These are phyloP conservation scores for Rhinichthys klamathensis DNA, from an alignment of 2,113 vertebrate species.

Conservation along the genomic window DNA sequence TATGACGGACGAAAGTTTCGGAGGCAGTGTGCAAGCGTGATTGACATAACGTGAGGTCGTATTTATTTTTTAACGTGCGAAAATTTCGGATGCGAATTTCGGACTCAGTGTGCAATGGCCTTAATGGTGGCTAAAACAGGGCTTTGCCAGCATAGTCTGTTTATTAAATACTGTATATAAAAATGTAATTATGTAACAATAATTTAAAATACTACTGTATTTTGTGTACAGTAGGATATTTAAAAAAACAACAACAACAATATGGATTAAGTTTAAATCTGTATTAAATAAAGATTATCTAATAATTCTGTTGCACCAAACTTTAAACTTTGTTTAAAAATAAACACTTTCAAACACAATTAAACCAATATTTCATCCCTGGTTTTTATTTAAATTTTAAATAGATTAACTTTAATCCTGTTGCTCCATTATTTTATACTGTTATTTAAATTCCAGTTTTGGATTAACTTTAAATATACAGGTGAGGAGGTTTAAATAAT, in stretches of 20 bases:
- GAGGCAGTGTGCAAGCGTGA: no score
- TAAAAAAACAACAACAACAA: no score
- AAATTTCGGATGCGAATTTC: no score
- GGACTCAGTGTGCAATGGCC: no score
- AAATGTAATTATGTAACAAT: not conserved
- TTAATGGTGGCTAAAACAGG: not conserved
- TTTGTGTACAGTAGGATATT: no score
- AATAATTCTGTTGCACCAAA: not conserved
- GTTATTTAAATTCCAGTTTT: not conserved
- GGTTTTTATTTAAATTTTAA: not conserved
- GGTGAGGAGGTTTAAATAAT: not conserved
- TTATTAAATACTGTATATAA: not conserved
- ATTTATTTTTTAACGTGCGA: no score
- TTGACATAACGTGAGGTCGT: no score
- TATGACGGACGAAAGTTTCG: no score
- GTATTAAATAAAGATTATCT: not conserved
- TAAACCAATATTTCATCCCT: not conserved
- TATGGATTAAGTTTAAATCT: not conserved
- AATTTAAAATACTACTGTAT: not conserved
- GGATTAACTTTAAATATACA: not conserved
- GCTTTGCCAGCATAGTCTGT: not conserved
- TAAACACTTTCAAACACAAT: not conserved
- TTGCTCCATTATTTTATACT: not conserved
- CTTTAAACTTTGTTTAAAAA: not conserved
- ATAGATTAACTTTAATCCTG: not conserved